phyloP scores from a whole-genome alignment of 2,113 vertebrate genomes.

The Agelaius phoeniceus region DNA sequence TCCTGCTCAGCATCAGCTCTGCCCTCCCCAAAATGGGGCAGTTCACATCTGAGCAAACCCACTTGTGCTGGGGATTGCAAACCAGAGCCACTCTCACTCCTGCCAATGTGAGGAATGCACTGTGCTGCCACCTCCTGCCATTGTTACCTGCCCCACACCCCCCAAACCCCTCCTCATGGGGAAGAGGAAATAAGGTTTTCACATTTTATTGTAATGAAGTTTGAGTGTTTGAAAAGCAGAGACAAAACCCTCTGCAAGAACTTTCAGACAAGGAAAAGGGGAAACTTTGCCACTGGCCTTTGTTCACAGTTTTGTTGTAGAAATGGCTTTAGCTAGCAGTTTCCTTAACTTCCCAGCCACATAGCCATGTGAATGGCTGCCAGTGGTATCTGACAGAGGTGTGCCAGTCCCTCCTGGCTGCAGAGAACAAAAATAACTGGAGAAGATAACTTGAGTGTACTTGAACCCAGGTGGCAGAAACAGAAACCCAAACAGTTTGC shows the following conservation, averaged over 20 bases:
- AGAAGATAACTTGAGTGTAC: neutral
- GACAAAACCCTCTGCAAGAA: neutral
- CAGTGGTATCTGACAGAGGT: neutral
- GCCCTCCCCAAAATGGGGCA: neutral
- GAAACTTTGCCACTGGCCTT: neutral
- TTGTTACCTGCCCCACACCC: neutral
- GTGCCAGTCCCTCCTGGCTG: conserved; percentile 41
- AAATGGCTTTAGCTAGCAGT: neutral
- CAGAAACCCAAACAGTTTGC: conserved; percentile 3
- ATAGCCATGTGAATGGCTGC: neutral
- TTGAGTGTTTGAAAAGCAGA: neutral
- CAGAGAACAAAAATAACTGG: conserved; percentile 3
- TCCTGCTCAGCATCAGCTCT: neutral
- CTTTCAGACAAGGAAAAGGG: neutral
- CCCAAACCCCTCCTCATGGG: neutral
- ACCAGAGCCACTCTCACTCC: rapidly evolving
- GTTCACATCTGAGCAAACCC: neutral
- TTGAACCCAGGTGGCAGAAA: neutral
- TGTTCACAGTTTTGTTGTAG: neutral
- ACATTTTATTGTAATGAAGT: neutral
- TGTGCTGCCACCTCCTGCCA: rapidly evolving
- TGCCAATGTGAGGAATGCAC: rapidly evolving
- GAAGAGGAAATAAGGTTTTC: neutral
- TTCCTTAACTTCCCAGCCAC: neutral
- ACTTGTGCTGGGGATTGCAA: neutral